Evolutionary conservation across 2,797 vertebrate species (phyloP).

Genomic region (Xenopus petersii): DNA sequence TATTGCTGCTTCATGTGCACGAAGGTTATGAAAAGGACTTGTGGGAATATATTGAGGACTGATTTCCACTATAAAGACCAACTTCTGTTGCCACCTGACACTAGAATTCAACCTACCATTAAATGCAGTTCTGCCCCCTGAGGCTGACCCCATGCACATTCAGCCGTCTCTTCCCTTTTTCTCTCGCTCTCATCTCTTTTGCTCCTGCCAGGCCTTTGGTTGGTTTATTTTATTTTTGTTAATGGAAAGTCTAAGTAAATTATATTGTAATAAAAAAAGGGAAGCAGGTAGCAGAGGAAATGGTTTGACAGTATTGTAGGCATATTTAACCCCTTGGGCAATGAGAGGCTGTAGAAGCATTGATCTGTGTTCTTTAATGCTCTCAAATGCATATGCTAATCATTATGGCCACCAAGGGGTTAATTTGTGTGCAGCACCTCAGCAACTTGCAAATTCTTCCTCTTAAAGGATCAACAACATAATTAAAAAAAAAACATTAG

Average conservation of each 20-base stretch:
- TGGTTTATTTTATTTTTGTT: slow-evolving; percentile 64
- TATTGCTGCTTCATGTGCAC: slow-evolving; percentile 98
- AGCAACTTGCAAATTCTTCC: slow-evolving; percentile 27
- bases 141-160: slow-evolving; percentile 56
- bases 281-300: slow-evolving; percentile 81
- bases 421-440: slow-evolving; percentile 33
- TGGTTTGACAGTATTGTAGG: slow-evolving; percentile 99
- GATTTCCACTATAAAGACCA: slow-evolving; percentile 66
- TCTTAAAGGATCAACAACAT: background rate
- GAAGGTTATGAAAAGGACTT: slow-evolving; percentile 99
- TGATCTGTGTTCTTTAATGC: slow-evolving; percentile 14
- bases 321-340: slow-evolving; percentile 53
- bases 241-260: slow-evolving; percentile 94
- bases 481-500: no score
- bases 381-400: background rate
- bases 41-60: slow-evolving; percentile 99
- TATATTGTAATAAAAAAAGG: slow-evolving; percentile 96
- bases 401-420: slow-evolving; percentile 17
- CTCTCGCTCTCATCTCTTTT: slow-evolving; percentile 32
- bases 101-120: slow-evolving; percentile 42
- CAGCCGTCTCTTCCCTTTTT: slow-evolving; percentile 29
- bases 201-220: slow-evolving; percentile 35
- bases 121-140: slow-evolving; percentile 35
- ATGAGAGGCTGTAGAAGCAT: slow-evolving; percentile 53
- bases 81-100: slow-evolving; percentile 45